A percentile compares a stretch with the other conserved stretches of the same genome.
Evolutionary conservation across 2,113 vertebrate genomes (phyloP).

Genomic region (Mionectes macconnelli): DNA sequence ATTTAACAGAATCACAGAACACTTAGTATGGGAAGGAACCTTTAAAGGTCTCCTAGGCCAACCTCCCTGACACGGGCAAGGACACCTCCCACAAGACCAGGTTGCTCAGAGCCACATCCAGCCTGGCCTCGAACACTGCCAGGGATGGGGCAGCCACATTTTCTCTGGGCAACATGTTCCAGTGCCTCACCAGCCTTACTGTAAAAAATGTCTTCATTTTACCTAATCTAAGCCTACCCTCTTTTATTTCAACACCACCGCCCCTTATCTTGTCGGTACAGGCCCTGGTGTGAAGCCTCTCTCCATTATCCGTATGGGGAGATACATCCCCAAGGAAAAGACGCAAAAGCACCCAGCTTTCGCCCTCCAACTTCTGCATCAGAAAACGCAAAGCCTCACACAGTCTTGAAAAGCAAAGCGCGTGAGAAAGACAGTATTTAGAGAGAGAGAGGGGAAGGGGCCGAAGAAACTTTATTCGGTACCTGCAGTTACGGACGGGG

Average conservation of each 20-base stretch:
- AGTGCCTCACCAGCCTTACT: rapidly evolving
- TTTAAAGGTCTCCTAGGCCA: neutral
- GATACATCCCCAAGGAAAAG: neutral
- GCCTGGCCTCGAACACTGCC: neutral
- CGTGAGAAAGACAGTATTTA: rapidly evolving
- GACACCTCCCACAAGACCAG: neutral
- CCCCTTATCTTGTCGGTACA: neutral
- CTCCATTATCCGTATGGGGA: neutral
- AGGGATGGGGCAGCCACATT: neutral
- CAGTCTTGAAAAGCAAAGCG: neutral
- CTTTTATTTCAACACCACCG: neutral
- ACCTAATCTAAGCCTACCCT: neutral
- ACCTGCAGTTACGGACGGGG: conserved; percentile 74
- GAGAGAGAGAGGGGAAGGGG: neutral
- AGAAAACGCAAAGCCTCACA: neutral
- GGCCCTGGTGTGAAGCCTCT: neutral
- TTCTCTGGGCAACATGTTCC: neutral
- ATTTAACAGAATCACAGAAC: neutral
- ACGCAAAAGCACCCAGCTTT: neutral
- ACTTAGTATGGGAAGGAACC: neutral
- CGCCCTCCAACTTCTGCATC: neutral
- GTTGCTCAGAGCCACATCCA: neutral
- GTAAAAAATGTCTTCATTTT: neutral
- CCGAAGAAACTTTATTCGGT: neutral
- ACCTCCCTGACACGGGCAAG: neutral